Evolutionary conservation across 2,888 invertebrate species (phyloP), one percentile per base, ranked within the genome.

Genomic region (Dynastes maya): DNA sequence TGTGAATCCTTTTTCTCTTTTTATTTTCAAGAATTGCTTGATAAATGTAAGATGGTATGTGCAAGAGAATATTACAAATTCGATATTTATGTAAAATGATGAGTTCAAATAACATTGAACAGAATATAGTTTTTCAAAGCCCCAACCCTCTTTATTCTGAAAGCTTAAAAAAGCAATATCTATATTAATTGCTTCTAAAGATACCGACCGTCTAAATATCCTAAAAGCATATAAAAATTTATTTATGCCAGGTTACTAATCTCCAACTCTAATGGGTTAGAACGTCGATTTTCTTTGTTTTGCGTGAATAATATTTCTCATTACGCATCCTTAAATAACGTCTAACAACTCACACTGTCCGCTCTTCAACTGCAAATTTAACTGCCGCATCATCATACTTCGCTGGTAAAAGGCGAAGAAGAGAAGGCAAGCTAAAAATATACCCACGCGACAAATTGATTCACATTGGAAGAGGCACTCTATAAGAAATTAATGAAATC

Each of bases 391-490:
- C 45, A 45, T 45, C 45, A 45, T 45, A 45, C 9, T 11, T 45
- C 45, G 45, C 8, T 45, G 9, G 8, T 45, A 45, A 45, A 45
- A 45, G 45, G 8, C 8, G 45, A 45, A 45, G 45, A 45, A 65
- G n/a, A 40, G 40, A 2, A n/a, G 45, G 16, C 5, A 16, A 45
- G 37, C 65, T 40, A 65, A 65, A 65, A 65, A 53, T 68, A 68
- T 29, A 9, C 51, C 49, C 51, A 51, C 27, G 16, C n/a, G 27
- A 51, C 68, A 78, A 80, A 78, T 74, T 58, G 61, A 49, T 55
- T 32, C 58, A 45, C 76, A 79, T 8, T 37, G 37, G 40, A 68
- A 61, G 76, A 67, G 76, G 51, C 68, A 71, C 77, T 61, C 77
- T 27, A 63, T 61, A 61, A 8, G 40, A 64, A 74, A 74, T 63